phyloP scores from a whole-genome alignment of 2,888 invertebrate genomes.

The Tachystola acroxantha region DNA sequence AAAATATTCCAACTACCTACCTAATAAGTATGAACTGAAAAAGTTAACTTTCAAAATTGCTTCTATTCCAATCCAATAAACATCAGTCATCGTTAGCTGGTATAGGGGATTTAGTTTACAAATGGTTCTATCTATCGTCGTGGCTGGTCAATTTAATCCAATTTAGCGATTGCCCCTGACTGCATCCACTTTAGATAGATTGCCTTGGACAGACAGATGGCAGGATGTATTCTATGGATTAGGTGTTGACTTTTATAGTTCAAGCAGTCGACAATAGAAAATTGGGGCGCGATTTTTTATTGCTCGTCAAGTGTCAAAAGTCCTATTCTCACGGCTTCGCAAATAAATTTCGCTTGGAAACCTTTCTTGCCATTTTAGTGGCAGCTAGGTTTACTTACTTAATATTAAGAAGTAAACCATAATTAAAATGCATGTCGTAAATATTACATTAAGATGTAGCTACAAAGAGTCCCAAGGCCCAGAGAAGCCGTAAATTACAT shows the following conservation, averaged over 20 bases:
- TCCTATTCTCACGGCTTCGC: too few relatives aligned
- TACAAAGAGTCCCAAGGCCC: too few relatives aligned
- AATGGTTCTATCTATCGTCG: constrained; percentile 36
- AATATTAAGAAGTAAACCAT: too few relatives aligned
- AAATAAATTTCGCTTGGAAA: too few relatives aligned
- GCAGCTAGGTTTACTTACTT: too few relatives aligned
- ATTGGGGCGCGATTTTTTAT: background rate
- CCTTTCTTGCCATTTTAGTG: too few relatives aligned
- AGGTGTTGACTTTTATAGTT: constrained; percentile 30
- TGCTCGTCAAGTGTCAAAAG: too few relatives aligned
- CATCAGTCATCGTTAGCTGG: constrained; percentile 51
- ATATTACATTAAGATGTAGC: too few relatives aligned
- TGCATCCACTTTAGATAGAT: constrained; percentile 49
- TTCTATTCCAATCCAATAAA: constrained; percentile 16
- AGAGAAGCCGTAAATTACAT: background rate
- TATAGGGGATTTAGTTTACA: constrained; percentile 34
- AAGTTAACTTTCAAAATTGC: constrained; percentile 2
- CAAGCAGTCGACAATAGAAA: background rate
- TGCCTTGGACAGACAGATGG: constrained; percentile 37
- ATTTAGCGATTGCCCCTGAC: constrained; percentile 42
- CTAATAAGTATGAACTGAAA: too few relatives aligned
- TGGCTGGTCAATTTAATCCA: constrained; percentile 63
- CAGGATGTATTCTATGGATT: constrained; percentile 47
- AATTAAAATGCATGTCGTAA: too few relatives aligned
- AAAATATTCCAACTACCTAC: too few relatives aligned